A percentile compares a stretch with the other conserved stretches of the same genome.
Conservation (phyloP, 23 tunicate species). For the Oikopleura dioica region DNA sequence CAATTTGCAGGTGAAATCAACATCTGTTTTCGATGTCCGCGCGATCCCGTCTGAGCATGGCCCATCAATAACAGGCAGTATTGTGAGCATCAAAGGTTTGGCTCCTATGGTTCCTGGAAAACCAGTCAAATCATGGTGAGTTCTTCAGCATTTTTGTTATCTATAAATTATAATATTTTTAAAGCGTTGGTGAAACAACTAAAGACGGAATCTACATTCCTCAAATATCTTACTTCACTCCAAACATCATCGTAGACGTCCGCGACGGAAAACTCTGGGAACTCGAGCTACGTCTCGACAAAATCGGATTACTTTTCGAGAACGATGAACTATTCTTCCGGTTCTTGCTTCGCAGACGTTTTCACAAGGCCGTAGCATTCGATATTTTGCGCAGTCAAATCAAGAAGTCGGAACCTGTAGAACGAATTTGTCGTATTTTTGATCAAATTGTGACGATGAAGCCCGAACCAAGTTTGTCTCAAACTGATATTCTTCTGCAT, state of each 20-base stretch:
- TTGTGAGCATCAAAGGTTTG: too few relatives aligned
- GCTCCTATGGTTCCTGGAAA: too few relatives aligned
- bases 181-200: not conserved
- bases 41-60: not conserved
- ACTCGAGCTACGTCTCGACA: not conserved
- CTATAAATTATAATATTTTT: too few relatives aligned
- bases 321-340: not conserved
- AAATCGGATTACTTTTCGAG: not conserved
- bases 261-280: conserved; percentile 4
- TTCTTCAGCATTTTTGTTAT: too few relatives aligned
- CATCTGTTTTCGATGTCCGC: not conserved
- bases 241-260: not conserved
- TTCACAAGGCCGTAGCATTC: not conserved
- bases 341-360: not conserved
- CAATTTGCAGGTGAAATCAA: not conserved
- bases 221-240: not conserved
- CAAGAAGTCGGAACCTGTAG: not conserved
- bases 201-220: not conserved
- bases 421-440: conserved; percentile 1
- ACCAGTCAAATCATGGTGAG: too few relatives aligned
- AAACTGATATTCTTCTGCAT: not conserved
- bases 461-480: not conserved
- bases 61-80: not conserved
- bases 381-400: not conserved
- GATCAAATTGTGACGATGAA: not conserved